These are phyloP conservation scores for Dynastes maya DNA, from an alignment of 2,888 invertebrate genomes.

Conservation along the genomic window DNA sequence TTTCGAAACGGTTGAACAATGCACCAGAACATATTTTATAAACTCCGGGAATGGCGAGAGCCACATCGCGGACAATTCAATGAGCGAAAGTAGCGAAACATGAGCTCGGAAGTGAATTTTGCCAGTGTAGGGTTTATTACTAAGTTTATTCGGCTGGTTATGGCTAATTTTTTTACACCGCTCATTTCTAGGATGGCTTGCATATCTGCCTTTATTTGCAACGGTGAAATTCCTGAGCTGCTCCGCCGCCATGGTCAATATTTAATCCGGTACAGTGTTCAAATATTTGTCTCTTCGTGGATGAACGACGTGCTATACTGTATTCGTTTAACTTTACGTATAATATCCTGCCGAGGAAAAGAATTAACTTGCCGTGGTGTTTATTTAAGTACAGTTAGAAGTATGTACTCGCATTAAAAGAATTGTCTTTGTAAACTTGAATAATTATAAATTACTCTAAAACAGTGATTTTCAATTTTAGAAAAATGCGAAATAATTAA, in stretches of 20 bases:
- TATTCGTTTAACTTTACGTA: neutral
- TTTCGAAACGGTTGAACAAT: conserved; percentile 26
- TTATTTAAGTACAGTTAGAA: neutral
- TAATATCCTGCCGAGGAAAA: neutral
- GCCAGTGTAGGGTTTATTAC: neutral
- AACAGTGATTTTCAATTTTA: too few species aligned
- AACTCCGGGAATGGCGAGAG: neutral
- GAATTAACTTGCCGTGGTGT: neutral
- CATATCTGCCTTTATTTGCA: neutral
- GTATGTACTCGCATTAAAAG: too few species aligned
- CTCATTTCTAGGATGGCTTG: too few species aligned
- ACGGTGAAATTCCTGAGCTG: neutral
- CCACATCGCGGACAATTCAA: conserved; percentile 3
- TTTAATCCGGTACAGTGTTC: neutral
- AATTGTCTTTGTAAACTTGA: too few species aligned
- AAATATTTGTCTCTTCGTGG: conserved; percentile 4
- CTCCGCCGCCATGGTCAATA: conserved; percentile 10
- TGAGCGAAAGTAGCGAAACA: neutral
- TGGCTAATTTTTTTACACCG: too few species aligned
- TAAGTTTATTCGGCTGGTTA: neutral
- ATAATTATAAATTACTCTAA: too few species aligned
- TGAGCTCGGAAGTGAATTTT: neutral
- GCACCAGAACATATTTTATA: conserved; percentile 24
- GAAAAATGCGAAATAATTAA: too few species aligned
- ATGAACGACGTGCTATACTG: neutral